Percentiles rank a stretch among this genome's conserved stretches.
Conservation (phyloP, 2,888 invertebrate species). For the Lasioglossum lativentre region DNA sequence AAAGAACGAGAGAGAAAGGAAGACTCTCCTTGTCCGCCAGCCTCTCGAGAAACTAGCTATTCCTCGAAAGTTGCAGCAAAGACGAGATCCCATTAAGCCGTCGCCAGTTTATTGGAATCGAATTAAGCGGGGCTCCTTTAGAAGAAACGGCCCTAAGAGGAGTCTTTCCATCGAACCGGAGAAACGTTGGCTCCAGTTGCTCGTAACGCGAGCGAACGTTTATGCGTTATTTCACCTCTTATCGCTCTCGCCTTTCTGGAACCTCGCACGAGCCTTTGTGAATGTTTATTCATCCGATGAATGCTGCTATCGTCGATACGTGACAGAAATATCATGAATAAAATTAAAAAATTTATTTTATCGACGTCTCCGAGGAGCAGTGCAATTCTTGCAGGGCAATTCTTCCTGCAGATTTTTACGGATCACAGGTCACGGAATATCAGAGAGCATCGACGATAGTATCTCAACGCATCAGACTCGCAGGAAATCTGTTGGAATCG, state of each 20-base stretch:
- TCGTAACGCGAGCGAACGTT: neutral
- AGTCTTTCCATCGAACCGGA: neutral
- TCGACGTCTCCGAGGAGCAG: no score
- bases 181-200: conserved; percentile 1
- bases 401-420: neutral
- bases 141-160: conserved; percentile 12
- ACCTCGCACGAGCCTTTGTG: neutral
- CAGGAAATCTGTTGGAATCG: conserved; percentile 8
- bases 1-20: neutral
- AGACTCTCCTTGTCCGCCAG: neutral
- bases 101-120: conserved; percentile 70
- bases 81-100: conserved; percentile 68
- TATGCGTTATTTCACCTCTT: conserved; percentile 1
- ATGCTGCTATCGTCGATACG: neutral
- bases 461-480: neutral
- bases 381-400: neutral
- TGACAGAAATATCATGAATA: neutral
- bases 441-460: neutral
- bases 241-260: neutral
- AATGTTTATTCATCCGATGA: neutral
- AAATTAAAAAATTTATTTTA: no score
- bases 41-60: conserved; percentile 55
- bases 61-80: conserved; percentile 65
- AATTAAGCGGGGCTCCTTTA: conserved; percentile 62
- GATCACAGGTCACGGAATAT: neutral